A percentile compares a stretch with the other conserved stretches of the same genome.
Conservation (phyloP, 2,888 invertebrate species). For the Gnatocerus cornutus region DNA sequence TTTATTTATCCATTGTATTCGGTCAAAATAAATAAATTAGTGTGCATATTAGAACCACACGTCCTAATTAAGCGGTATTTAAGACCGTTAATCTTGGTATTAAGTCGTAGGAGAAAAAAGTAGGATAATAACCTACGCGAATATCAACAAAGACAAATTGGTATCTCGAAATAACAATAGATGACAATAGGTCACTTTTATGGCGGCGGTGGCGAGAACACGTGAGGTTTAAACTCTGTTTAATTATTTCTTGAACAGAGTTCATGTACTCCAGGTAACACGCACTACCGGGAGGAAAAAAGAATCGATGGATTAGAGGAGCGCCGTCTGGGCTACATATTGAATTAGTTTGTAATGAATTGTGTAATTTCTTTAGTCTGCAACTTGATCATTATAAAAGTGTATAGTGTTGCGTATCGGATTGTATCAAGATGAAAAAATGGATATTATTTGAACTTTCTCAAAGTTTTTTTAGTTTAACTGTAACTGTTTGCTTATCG, state of each 20-base stretch:
- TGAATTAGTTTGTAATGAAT: slow-evolving; percentile 27
- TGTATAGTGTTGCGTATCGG: too few relatives aligned
- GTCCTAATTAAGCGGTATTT: slow-evolving; percentile 8
- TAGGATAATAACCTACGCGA: slow-evolving; percentile 17
- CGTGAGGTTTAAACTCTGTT: slow-evolving; percentile 19
- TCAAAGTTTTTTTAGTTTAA: too few relatives aligned
- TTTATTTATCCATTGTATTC: slow-evolving; percentile 41
- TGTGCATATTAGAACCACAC: slow-evolving; percentile 9
- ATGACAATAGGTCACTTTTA: slow-evolving; percentile 12
- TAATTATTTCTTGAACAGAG: slow-evolving; percentile 23
- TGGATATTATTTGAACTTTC: too few relatives aligned
- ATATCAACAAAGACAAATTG: slow-evolving; percentile 10
- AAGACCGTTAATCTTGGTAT: background rate
- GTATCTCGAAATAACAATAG: slow-evolving; percentile 3
- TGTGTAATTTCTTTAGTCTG: slow-evolving; percentile 23
- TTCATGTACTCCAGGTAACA: slow-evolving; percentile 37
- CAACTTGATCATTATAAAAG: background rate
- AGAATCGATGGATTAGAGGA: slow-evolving; percentile 35
- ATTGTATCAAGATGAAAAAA: too few relatives aligned
- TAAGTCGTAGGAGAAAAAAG: slow-evolving; percentile 18
- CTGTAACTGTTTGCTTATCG: too few relatives aligned
- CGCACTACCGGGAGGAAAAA: slow-evolving; percentile 31
- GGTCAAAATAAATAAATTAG: slow-evolving; percentile 35
- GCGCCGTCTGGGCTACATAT: slow-evolving; percentile 38
- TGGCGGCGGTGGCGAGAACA: background rate